Evolutionary conservation across 2,888 invertebrate species (phyloP).

Genomic region (Hirtodrosophila confusa): DNA sequence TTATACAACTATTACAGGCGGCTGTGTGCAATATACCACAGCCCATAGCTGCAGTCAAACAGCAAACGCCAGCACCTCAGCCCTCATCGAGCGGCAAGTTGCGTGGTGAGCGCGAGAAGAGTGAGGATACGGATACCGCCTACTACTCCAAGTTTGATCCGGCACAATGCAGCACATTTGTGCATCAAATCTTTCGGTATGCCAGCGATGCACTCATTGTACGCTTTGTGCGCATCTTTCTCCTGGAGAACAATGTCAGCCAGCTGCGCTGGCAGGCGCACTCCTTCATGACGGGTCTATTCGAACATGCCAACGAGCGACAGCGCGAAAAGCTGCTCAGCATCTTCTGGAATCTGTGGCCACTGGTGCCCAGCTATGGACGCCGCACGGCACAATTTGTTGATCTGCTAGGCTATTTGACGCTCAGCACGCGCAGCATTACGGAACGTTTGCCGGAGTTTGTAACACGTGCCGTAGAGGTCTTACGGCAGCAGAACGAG

Average conservation of each 20-base stretch:
- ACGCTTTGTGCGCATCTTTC: constrained; percentile 93
- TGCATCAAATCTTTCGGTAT: constrained; percentile 89
- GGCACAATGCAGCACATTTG: constrained; percentile 87
- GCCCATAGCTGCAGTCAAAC: constrained; percentile 39
- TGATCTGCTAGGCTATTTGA: constrained; percentile 97
- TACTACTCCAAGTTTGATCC: constrained; percentile 88
- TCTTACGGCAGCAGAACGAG: constrained; percentile 95
- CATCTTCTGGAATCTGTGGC: constrained; percentile 96
- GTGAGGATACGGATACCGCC: constrained; percentile 87
- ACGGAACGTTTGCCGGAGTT: constrained; percentile 89
- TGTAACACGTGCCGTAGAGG: constrained; percentile 93
- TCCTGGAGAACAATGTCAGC: constrained; percentile 96
- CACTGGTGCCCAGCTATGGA: constrained; percentile 94
- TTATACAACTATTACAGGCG: constrained; percentile 94
- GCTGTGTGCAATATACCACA: constrained; percentile 89
- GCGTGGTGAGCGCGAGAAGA: constrained; percentile 88
- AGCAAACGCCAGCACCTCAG: constrained; percentile 50
- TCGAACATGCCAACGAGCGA: constrained; percentile 90
- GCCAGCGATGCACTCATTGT: constrained; percentile 85
- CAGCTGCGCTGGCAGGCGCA: constrained; percentile 98
- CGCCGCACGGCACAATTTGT: constrained; percentile 98
- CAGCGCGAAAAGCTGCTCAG: constrained; percentile 93
- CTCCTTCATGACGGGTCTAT: constrained; percentile 92
- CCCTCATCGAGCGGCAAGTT: constrained; percentile 75
- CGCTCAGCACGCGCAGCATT: constrained; percentile 91